Evolutionary conservation across 2,113 vertebrate genomes (phyloP).

Genomic region (Neogobius melanostomus): DNA sequence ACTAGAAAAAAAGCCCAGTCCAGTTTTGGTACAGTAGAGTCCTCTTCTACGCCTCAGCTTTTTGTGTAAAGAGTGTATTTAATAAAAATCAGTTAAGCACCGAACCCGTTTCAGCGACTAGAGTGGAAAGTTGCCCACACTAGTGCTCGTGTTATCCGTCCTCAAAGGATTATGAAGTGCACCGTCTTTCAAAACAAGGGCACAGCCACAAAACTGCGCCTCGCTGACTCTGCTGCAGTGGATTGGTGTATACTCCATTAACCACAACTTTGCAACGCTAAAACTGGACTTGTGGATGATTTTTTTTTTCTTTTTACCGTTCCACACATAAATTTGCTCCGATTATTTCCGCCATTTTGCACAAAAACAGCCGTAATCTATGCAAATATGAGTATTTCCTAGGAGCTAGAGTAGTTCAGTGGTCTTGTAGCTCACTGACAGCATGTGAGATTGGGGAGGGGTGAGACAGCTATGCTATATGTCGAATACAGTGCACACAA

Average conservation of each 20-base stretch:
- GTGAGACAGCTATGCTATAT: conserved; percentile 59
- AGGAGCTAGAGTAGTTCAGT: conserved; percentile 39
- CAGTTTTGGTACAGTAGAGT: neutral
- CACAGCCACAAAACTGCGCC: neutral
- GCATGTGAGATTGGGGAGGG: conserved; percentile 41
- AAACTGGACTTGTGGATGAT: neutral
- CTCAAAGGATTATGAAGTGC: conserved; percentile 8
- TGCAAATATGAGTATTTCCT: conserved; percentile 21
- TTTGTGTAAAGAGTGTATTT: conserved; percentile 8
- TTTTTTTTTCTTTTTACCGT: neutral
- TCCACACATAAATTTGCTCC: neutral
- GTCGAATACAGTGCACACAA: conserved; percentile 67
- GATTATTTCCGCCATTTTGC: neutral
- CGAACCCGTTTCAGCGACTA: neutral
- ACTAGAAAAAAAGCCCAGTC: neutral
- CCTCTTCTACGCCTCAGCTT: neutral
- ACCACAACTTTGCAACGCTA: neutral
- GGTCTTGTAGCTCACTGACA: conserved; percentile 33
- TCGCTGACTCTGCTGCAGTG: neutral
- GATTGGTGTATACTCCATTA: neutral
- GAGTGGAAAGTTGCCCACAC: conserved; percentile 8
- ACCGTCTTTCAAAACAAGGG: conserved; percentile 5
- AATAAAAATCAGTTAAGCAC: conserved; percentile 15
- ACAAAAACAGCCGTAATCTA: neutral
- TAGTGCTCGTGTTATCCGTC: neutral